These are phyloP conservation scores for Mnemiopsis leidyi DNA, from an alignment of 37 sponge, comb jelly and placozoan species.

Conservation along the genomic window DNA sequence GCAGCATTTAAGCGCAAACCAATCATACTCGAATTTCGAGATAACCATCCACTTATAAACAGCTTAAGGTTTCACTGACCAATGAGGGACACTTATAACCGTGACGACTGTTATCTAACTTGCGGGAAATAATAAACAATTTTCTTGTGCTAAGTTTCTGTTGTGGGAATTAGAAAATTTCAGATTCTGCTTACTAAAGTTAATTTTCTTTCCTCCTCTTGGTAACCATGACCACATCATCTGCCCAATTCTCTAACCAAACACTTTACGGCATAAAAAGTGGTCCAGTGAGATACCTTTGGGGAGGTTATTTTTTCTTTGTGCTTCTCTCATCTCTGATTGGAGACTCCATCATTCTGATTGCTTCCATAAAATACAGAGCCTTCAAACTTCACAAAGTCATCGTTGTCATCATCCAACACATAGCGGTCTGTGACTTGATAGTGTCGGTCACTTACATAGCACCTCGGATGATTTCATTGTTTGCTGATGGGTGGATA, in stretches of 20 bases:
- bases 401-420: neutral
- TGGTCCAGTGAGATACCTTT: neutral
- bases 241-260: neutral
- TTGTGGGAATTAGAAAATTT: too few relatives aligned
- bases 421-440: neutral
- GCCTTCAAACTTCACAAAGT: neutral
- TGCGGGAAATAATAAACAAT: too few relatives aligned
- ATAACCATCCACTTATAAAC: too few relatives aligned
- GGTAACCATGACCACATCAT: too few relatives aligned
- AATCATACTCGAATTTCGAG: too few relatives aligned
- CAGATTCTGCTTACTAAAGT: too few relatives aligned
- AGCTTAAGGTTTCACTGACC: too few relatives aligned
- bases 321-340: neutral
- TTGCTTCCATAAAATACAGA: neutral
- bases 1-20: too few relatives aligned
- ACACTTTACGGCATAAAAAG: neutral
- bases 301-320: neutral
- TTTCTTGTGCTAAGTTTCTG: too few relatives aligned
- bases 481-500: neutral
- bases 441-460: neutral
- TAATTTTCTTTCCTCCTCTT: too few relatives aligned
- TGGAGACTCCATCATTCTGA: neutral
- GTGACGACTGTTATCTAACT: too few relatives aligned
- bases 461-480: neutral
- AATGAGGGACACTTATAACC: too few relatives aligned